These are phyloP conservation scores for Neoascia interrupta DNA, from an alignment of 2,888 invertebrate species.

Conservation along the genomic window DNA sequence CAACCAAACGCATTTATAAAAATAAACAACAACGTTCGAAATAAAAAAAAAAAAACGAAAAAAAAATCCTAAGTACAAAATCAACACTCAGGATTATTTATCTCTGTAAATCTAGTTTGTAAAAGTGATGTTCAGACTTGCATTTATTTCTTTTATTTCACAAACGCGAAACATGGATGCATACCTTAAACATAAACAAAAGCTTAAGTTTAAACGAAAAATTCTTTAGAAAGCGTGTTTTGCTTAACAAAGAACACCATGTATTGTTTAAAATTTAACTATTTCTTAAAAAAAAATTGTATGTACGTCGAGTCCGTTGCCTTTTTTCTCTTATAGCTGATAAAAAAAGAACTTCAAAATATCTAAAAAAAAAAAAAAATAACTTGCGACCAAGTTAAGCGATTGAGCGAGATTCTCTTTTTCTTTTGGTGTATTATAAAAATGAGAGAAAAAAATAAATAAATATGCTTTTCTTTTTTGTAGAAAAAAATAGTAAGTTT, in stretches of 20 bases:
- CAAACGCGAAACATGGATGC: conserved; percentile 16
- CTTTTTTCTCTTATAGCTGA: background rate
- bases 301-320: too few species aligned
- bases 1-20: conserved; percentile 61
- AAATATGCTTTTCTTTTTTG: conserved; percentile 70
- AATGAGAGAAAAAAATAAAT: conserved; percentile 51
- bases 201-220: conserved; percentile 19
- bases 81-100: conserved; percentile 67
- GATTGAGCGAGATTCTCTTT: conserved; percentile 56
- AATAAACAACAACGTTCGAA: conserved; percentile 48
- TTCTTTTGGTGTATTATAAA: conserved; percentile 61
- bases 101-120: conserved; percentile 58
- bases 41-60: conserved; percentile 22
- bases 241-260: background rate
- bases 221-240: background rate
- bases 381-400: background rate
- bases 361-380: background rate
- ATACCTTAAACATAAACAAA: conserved; percentile 16
- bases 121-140: too few species aligned
- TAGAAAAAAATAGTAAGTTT: conserved; percentile 70
- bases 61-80: conserved; percentile 65
- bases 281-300: too few species aligned
- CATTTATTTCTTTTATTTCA: too few species aligned
- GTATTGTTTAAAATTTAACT: background rate
- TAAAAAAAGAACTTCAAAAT: background rate